Base-by-base conservation (phyloP, 2,888 invertebrate species). In the Protonemura montana region DNA sequence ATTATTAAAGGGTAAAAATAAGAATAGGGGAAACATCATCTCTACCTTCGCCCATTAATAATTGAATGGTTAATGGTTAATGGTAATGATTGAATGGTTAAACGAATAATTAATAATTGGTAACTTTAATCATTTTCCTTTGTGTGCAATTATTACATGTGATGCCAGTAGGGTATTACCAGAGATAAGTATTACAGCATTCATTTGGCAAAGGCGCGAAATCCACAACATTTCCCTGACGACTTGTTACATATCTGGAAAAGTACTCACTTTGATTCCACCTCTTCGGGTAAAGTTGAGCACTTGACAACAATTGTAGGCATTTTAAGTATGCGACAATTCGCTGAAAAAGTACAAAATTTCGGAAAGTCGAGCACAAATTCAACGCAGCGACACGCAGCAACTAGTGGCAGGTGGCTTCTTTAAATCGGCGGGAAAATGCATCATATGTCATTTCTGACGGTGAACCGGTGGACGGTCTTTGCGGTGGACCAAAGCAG, bases 91-190 rank as follows among this genome's bases (percentile, higher is more conserved):
- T n/a, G n/a, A n/a, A n/a, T n/a, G n/a, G n/a, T n/a, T n/a, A n/a
- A n/a, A n/a, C n/a, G n/a, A n/a, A n/a, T n/a, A n/a, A n/a, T n/a
- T n/a, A n/a, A n/a, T n/a, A n/a, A n/a, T n/a, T n/a, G n/a, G n/a
- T n/a, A n/a, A n/a, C n/a, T n/a, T n/a, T n/a, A n/a, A n/a, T n/a
- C n/a, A n/a, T n/a, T n/a, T n/a, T n/a, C n/a, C n/a, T n/a, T n/a
- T n/a, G n/a, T n/a, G n/a, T n/a, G n/a, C n/a, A n/a, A n/a, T n/a
- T n/a, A n/a, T n/a, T n/a, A n/a, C n/a, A n/a, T n/a, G n/a, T n/a
- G n/a, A n/a, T n/a, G n/a, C n/a, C n/a, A n/a, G n/a, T n/a, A 21
- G 84, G 21, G 84, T 7, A 25, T 84, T 84, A 35, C 29, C 7
- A 59, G 28, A 13, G 28, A n/a, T n/a, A 21, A 59, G 21, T 59